These are phyloP conservation scores for Choloepus hoffmanni DNA, from an alignment of 2,113 vertebrate species.

Conservation along the genomic window DNA sequence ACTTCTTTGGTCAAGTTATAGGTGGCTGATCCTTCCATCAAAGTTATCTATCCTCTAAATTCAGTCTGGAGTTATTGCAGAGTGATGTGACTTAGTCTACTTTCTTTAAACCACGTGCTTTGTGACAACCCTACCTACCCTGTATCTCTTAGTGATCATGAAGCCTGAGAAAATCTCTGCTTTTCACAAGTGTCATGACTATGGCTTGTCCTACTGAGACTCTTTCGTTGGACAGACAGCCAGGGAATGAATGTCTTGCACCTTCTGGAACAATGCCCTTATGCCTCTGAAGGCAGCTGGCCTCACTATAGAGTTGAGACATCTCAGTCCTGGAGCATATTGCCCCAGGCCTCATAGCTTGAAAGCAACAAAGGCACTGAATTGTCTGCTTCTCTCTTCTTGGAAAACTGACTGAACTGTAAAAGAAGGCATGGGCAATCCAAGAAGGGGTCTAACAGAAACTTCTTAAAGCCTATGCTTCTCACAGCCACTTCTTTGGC, in stretches of 20 bases:
- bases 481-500: background rate
- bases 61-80: background rate
- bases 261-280: no score
- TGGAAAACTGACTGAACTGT: background rate
- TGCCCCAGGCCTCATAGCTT: background rate
- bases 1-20: conserved; percentile 5
- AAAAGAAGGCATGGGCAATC: background rate
- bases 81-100: background rate
- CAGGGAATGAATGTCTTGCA: background rate
- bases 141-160: conserved; percentile 8
- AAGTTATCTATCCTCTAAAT: background rate
- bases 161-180: background rate
- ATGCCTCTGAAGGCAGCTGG: background rate
- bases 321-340: background rate
- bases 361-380: background rate
- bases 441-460: background rate
- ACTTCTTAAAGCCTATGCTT: background rate
- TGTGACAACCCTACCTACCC: background rate
- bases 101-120: background rate
- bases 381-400: background rate
- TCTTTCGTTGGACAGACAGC: background rate
- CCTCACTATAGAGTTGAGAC: background rate
- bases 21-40: background rate
- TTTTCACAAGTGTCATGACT: background rate
- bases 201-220: background rate